Evolutionary conservation across 2,797 vertebrate genomes (phyloP).

Genomic region (Peromyscus aztecus): DNA sequence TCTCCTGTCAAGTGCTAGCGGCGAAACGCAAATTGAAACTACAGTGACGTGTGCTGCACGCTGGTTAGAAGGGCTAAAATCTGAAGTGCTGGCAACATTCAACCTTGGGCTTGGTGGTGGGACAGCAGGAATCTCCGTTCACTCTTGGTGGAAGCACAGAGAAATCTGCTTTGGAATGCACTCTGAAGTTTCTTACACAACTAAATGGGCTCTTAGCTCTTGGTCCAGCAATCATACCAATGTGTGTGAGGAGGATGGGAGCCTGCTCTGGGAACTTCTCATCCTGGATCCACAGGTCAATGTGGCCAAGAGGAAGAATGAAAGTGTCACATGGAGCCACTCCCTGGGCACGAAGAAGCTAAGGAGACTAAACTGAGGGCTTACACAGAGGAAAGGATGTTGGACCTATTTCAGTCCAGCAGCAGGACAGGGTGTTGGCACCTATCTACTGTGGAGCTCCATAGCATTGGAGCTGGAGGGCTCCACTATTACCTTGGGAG

Average conservation of each 20-base stretch:
- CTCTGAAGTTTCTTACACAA: not conserved
- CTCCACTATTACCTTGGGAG: constrained; percentile 87
- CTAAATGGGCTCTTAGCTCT: not conserved
- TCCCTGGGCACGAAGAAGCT: constrained; percentile 93
- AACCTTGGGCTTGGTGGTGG: fast-evolving
- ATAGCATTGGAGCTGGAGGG: constrained; percentile 86
- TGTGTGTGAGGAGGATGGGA: not conserved
- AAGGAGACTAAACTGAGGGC: constrained; percentile 91
- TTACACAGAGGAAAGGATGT: constrained; percentile 91
- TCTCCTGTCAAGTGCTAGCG: not conserved
- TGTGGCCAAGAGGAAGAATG: constrained; percentile 92
- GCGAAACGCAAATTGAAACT: not conserved
- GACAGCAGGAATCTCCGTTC: not conserved
- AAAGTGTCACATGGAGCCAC: constrained; percentile 91
- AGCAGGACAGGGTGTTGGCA: constrained; percentile 93
- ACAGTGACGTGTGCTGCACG: no score
- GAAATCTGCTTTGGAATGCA: not conserved
- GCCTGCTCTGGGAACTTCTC: constrained; percentile 89
- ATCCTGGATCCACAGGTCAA: constrained; percentile 94
- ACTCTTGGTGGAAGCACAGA: not conserved
- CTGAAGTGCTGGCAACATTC: not conserved
- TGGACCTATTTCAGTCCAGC: constrained; percentile 92
- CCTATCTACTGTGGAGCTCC: constrained; percentile 93
- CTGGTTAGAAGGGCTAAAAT: not conserved
- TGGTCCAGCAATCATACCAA: not conserved